Evolutionary conservation across 2,888 invertebrate species (phyloP).

Genomic region (Glyphotaelius pellucidus): DNA sequence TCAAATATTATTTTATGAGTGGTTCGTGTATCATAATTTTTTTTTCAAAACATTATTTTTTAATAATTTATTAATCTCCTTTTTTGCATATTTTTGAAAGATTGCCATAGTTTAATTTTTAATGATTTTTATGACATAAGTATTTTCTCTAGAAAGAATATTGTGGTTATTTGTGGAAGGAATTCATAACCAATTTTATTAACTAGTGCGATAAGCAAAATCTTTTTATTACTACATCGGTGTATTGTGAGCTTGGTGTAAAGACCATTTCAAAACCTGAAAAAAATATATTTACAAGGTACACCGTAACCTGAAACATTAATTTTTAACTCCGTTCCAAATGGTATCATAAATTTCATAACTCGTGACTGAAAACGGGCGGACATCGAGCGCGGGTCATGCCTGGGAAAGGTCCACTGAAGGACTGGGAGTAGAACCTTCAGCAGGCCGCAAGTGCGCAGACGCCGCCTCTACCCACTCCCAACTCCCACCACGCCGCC

Average conservation of each 20-base stretch:
- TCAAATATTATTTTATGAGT: neutral
- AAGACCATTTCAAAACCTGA: neutral
- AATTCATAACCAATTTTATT: neutral
- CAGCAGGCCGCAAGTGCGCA: slow-evolving; percentile 72
- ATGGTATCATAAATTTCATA: slow-evolving; percentile 46
- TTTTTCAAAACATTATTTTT: neutral
- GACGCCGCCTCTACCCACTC: slow-evolving; percentile 71
- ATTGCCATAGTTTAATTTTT: too few species aligned
- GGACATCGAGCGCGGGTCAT: slow-evolving; percentile 32
- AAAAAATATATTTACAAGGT: neutral
- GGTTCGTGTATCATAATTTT: too few species aligned
- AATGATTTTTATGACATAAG: neutral
- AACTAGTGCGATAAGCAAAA: too few species aligned
- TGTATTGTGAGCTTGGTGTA: neutral
- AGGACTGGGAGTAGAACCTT: slow-evolving; percentile 54
- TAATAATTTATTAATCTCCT: neutral
- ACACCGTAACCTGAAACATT: neutral
- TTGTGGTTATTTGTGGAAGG: neutral
- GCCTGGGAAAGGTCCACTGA: slow-evolving; percentile 52
- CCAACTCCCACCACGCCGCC: slow-evolving; percentile 65
- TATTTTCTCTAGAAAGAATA: neutral
- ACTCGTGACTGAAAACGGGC: slow-evolving; percentile 37
- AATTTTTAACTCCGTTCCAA: neutral
- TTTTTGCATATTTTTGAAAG: too few species aligned
- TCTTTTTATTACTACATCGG: neutral